phyloP scores from a whole-genome alignment of 1,140 invertebrate genomes.

The Drosophila pectinifera region DNA sequence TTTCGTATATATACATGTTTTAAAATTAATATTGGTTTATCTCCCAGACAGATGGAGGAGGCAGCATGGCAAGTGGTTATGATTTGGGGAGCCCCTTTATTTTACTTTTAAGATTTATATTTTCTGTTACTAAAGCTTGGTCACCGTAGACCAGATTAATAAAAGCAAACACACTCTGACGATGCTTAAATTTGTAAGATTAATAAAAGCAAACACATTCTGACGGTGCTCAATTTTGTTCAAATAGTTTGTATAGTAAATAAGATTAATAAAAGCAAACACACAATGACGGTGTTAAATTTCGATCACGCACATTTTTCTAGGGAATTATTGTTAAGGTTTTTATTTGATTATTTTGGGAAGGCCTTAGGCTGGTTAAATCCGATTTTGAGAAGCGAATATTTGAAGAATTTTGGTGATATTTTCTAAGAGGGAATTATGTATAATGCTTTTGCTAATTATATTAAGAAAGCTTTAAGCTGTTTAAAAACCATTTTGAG shows the following conservation, averaged over 20 bases:
- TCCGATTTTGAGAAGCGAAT: background rate
- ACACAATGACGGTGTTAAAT: too few species aligned
- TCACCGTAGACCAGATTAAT: constrained; percentile 6
- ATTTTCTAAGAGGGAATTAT: too few species aligned
- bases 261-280: too few species aligned
- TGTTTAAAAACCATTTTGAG: too few species aligned
- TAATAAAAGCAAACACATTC: background rate
- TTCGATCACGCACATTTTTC: too few species aligned
- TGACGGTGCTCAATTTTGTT: background rate
- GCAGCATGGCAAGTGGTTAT: background rate
- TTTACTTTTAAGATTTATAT: background rate
- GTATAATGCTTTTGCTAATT: too few species aligned
- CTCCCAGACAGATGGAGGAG: background rate
- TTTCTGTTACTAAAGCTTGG: background rate
- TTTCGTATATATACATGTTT: background rate
- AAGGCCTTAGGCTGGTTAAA: background rate
- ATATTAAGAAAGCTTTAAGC: too few species aligned
- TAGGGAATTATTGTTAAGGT: background rate
- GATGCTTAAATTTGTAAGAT: background rate
- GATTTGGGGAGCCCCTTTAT: background rate
- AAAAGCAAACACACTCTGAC: background rate
- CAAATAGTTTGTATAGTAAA: background rate
- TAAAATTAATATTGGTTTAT: background rate
- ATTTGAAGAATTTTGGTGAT: too few species aligned
- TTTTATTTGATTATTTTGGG: background rate